These are phyloP conservation scores for Epinephelus awoara DNA, from an alignment of 2,797 vertebrate species.

Conservation along the genomic window DNA sequence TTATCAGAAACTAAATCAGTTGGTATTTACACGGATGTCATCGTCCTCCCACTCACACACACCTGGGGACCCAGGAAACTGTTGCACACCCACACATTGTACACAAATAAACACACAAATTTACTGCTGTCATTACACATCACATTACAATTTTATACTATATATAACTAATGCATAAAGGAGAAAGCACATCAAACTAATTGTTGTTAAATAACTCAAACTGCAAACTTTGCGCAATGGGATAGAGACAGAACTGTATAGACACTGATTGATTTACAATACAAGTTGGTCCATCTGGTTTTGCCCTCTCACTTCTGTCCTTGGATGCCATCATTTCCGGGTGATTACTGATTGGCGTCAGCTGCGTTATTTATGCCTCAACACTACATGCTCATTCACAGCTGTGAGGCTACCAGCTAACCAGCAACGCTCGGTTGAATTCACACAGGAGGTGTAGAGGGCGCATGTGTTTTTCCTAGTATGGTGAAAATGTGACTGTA, in stretches of 20 bases:
- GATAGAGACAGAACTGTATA: too few species aligned
- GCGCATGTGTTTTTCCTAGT: too few species aligned
- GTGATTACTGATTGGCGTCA: neutral
- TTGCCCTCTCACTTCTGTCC: neutral
- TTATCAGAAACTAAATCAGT: constrained; percentile 53
- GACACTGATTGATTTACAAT: too few species aligned
- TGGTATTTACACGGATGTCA: constrained; percentile 34
- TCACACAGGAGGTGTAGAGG: fast-evolving
- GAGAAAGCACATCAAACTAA: constrained; percentile 35
- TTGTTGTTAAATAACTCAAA: neutral
- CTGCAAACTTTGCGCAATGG: too few species aligned
- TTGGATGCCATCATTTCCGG: neutral
- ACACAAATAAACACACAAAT: constrained; percentile 3
- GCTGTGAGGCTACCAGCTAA: too few species aligned
- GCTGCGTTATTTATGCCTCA: neutral
- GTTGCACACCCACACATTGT: constrained; percentile 15
- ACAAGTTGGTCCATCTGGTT: neutral
- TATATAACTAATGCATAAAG: constrained; percentile 30
- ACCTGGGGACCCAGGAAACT: constrained; percentile 34
- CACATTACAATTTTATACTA: neutral
- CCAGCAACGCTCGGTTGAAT: neutral
- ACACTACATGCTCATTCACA: neutral
- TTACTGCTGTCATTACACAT: neutral
- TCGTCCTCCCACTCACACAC: constrained; percentile 37
- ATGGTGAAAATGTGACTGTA: too few species aligned